phyloP scores from a whole-genome alignment of 1,140 invertebrate species.

The Glomeris maerens region DNA sequence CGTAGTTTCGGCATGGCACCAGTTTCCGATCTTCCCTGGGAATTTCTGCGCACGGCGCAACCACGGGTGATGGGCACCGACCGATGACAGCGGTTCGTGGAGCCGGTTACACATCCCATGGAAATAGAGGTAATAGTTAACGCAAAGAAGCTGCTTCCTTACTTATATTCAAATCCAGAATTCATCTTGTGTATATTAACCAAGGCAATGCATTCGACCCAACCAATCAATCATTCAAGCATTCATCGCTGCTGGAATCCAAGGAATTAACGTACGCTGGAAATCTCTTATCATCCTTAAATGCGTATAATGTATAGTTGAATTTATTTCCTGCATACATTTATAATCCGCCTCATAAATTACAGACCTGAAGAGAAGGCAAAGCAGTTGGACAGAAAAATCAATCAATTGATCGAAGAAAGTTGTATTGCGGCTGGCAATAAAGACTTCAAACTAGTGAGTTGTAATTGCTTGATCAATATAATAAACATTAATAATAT shows the following conservation, averaged over 20 bases:
- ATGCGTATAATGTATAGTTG: no score
- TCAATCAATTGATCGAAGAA: constrained; percentile 69
- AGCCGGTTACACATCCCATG: constrained; percentile 75
- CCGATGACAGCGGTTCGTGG: constrained; percentile 93
- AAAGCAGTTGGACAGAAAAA: constrained; percentile 59
- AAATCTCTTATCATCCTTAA: no score
- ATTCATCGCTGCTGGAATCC: no score
- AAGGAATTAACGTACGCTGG: no score
- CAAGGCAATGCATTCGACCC: no score
- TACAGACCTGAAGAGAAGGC: constrained; percentile 70
- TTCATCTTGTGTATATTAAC: no score
- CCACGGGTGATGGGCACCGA: constrained; percentile 29
- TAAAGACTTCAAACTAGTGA: constrained; percentile 42
- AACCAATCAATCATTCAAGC: no score
- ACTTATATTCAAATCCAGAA: no score
- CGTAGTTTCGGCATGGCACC: constrained; percentile 1
- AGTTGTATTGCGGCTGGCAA: constrained; percentile 50
- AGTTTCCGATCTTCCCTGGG: constrained; percentile 4
- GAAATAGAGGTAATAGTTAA: constrained; percentile 23
- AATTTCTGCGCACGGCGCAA: background rate
- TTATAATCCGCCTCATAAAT: no score
- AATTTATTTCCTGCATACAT: no score
- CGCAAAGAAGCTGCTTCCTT: background rate
- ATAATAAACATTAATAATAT: background rate
- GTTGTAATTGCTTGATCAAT: constrained; percentile 12